Conservation (phyloP, 2,888 invertebrate species). For the Nomada goodeniana region DNA sequence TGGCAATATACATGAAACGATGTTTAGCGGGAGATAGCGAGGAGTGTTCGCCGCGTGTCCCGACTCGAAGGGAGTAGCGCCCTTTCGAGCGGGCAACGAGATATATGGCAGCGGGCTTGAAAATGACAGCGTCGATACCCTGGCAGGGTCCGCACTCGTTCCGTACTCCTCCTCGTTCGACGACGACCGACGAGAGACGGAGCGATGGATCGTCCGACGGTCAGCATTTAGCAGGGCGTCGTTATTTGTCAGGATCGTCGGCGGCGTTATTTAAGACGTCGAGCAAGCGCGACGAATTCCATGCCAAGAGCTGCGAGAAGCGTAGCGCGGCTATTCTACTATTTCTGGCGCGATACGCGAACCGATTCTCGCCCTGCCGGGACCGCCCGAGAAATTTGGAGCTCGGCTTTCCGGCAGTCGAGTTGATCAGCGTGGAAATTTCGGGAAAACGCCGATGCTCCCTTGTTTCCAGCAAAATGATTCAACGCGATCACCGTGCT, state of each 20-base stretch:
- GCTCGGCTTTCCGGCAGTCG: background rate
- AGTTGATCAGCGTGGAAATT: background rate
- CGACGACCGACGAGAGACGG: background rate
- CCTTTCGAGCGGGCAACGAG: conserved; percentile 9
- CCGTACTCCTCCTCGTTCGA: background rate
- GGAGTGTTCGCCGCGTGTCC: conserved; percentile 17
- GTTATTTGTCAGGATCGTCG: conserved; percentile 50
- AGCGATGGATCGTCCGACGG: conserved; percentile 42
- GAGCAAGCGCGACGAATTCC: conserved; percentile 28
- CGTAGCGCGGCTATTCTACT: conserved; percentile 39
- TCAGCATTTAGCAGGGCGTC: conserved; percentile 21
- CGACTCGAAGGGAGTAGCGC: too few species aligned
- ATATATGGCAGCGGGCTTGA: conserved; percentile 21
- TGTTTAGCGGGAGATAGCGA: conserved; percentile 24
- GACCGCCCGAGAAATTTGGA: conserved; percentile 19
- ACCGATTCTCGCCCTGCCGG: conserved; percentile 17
- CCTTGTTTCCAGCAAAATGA: too few species aligned
- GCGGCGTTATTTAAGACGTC: conserved; percentile 32
- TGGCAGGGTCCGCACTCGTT: background rate
- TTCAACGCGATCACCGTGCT: too few species aligned
- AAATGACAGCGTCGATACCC: conserved; percentile 23
- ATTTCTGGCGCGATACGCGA: conserved; percentile 46
- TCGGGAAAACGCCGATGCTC: background rate
- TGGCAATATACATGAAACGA: background rate
- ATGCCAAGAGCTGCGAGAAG: conserved; percentile 41